These are phyloP conservation scores for Phainopepla nitens DNA, from an alignment of 2,113 vertebrate species.

Conservation along the genomic window DNA sequence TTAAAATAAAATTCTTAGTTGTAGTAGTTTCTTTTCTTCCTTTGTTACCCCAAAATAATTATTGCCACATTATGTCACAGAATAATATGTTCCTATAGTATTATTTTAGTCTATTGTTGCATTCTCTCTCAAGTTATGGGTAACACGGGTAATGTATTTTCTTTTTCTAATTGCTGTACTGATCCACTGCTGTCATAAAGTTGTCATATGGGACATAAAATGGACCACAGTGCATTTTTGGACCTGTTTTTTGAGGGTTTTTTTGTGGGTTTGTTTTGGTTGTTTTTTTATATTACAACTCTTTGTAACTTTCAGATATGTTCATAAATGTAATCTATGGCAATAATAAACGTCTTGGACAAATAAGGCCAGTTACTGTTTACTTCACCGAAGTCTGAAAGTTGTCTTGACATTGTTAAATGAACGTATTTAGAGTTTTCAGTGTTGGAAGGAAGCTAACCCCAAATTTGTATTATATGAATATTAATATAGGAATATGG, in stretches of 20 bases:
- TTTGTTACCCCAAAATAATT: slow-evolving; percentile 20
- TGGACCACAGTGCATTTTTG: neutral
- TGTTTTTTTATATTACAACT: slow-evolving; percentile 8
- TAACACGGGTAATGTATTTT: slow-evolving; percentile 20
- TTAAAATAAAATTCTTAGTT: neutral
- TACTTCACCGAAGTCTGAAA: neutral
- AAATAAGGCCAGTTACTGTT: neutral
- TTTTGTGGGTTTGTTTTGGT: too few relatives aligned
- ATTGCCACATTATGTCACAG: neutral
- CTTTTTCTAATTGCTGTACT: neutral
- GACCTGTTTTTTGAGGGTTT: neutral
- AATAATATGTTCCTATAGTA: neutral
- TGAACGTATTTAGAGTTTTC: neutral
- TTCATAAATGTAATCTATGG: slow-evolving; percentile 32
- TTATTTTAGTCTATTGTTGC: neutral
- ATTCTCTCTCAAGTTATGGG: slow-evolving; percentile 6
- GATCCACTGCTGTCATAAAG: neutral
- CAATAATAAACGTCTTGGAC: neutral
- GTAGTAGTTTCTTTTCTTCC: neutral
- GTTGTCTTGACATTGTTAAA: neutral
- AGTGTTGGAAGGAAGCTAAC: neutral
- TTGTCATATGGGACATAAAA: neutral
- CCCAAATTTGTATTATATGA: neutral
- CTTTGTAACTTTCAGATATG: neutral
- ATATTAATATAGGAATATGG: neutral